Base-by-base conservation (phyloP, 2,113 vertebrate species). In the Ageneiosus marmoratus region DNA sequence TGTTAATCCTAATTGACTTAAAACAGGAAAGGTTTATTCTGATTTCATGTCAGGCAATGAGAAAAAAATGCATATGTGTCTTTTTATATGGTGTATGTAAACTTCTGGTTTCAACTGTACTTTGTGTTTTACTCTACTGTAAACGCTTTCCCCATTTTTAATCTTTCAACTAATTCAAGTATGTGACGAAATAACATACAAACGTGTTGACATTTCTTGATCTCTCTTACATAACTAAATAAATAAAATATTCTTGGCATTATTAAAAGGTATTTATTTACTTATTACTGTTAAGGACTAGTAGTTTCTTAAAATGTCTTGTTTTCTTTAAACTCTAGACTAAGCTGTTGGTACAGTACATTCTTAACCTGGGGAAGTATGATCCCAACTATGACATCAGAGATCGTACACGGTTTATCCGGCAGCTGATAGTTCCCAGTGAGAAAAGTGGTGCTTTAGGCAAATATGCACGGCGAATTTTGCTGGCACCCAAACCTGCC, bases 301-400 rank as follows among this genome's bases (percentile, higher is more conserved):
- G 6, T 48, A 16, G 24, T 15, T 58, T 89, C 90, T 92, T 87
- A 34, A 29, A 51, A 37, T 34, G 27, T 82, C 6, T 58, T 44
- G 74, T 29, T 48, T 46, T 51, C 16, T 84, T 18, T 62, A n/a
- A 92, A 41, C 92, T 16, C 41, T 93, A 99, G 98, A 99, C 98
- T 88, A 99, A 99, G 94, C 95, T 99, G 93, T 94, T 98, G 94
- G 98, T 97, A 89, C 98, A 99, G 95, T 99, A 99, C 82, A 96
- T 99, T 93, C 95, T 99, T 91, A 99, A 98, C 93, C 95, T 99
- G 84, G 95, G 96, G 91, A 99, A 97, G 90, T 99, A 99, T 87
- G 98, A 99, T 95, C 97, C 96, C 93, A 99, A 95, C 96, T 99
- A 99, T 75, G 98, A 99, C 92, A 99, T 99, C 93, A 93, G 98